phyloP scores from a whole-genome alignment of 2,888 invertebrate species.

The Zeuzera pyrina region DNA sequence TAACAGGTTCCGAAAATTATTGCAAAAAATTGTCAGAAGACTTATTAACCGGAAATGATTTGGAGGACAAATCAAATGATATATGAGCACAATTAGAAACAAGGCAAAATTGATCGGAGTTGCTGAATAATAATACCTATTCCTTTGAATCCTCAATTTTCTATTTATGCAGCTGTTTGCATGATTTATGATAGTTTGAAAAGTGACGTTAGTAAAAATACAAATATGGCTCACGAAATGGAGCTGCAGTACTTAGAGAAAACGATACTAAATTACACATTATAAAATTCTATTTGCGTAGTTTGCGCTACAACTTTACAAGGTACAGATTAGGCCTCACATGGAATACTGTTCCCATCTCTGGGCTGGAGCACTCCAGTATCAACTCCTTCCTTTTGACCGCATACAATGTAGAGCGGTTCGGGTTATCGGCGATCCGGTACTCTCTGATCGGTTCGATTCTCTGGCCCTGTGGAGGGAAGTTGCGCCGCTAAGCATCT shows the following conservation, averaged over 20 bases:
- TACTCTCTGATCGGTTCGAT: too few species aligned
- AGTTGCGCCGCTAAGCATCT: too few species aligned
- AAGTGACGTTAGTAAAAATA: constrained; percentile 30
- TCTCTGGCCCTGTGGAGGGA: too few species aligned
- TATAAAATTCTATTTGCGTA: too few species aligned
- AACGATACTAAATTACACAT: too few species aligned
- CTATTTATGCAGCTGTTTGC: constrained; percentile 32
- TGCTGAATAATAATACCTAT: constrained; percentile 39
- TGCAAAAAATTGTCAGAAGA: constrained; percentile 38
- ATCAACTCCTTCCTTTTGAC: too few species aligned
- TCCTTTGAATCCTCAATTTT: constrained; percentile 34
- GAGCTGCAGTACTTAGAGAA: constrained; percentile 35
- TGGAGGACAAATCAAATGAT: constrained; percentile 34
- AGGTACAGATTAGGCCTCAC: too few species aligned
- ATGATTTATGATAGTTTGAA: constrained; percentile 35
- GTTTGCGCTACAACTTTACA: too few species aligned
- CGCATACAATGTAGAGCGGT: too few species aligned
- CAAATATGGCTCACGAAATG: constrained; percentile 48
- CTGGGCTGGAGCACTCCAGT: too few species aligned
- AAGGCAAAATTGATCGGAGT: constrained; percentile 31
- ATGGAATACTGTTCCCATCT: too few species aligned
- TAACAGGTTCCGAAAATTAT: constrained; percentile 26
- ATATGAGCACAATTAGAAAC: constrained; percentile 31
- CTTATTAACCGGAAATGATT: constrained; percentile 32
- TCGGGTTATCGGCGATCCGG: too few species aligned